phyloP scores from a whole-genome alignment of 2,888 invertebrate genomes.

The Apamea crenata region DNA sequence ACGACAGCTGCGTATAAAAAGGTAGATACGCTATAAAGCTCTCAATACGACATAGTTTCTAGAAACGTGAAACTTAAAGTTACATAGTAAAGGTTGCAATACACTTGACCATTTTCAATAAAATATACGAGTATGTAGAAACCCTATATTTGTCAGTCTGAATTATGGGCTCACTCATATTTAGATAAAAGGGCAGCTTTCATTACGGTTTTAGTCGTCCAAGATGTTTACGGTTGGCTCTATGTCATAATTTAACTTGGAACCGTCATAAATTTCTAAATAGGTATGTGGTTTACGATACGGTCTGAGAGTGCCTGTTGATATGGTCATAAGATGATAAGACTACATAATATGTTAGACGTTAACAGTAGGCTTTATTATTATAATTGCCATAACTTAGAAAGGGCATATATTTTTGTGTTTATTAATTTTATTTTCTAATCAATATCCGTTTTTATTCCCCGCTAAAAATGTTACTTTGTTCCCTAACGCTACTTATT shows the following conservation, averaged over 20 bases:
- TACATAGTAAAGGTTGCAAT: background rate
- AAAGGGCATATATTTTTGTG: background rate
- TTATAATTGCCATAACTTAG: background rate
- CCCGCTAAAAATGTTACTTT: background rate
- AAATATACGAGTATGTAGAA: background rate
- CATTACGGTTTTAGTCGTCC: slow-evolving; percentile 38
- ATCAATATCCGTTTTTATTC: background rate
- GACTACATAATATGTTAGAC: background rate
- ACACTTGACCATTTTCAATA: background rate
- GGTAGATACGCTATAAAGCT: background rate
- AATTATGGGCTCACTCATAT: slow-evolving; percentile 30
- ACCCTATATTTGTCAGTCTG: background rate
- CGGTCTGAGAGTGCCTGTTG: background rate
- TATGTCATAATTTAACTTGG: slow-evolving; percentile 43
- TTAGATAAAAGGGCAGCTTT: slow-evolving; percentile 19
- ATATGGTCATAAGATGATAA: background rate
- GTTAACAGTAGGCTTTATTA: background rate
- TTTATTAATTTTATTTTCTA: background rate
- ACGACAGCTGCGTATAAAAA: background rate
- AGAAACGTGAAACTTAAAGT: background rate
- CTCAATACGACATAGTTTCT: background rate
- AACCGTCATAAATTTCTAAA: slow-evolving; percentile 39
- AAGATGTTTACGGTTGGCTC: slow-evolving; percentile 42
- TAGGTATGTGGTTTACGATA: slow-evolving; percentile 30
- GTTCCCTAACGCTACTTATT: slow-evolving; percentile 7